Evolutionary conservation across 2,797 vertebrate species (phyloP), one percentile per base, ranked within the genome.

Genomic region (Eremophila alpestris): DNA sequence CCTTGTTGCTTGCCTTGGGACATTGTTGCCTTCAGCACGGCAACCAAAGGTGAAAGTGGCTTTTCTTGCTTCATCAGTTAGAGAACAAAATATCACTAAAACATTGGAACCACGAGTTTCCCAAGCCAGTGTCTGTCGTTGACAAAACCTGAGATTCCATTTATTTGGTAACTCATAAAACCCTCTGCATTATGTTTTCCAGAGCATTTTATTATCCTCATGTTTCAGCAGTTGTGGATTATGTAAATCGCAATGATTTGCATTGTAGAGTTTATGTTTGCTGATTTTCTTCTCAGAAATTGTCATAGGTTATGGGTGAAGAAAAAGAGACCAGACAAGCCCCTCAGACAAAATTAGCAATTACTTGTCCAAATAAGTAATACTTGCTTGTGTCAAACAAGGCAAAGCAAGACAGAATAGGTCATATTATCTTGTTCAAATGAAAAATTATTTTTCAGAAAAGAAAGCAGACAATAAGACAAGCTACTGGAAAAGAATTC

Each of bases 221-320:
- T n/a, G 14, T 83, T 89, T 80, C 79, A 68, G 40, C 40, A 64
- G 36, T 18, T 55, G 62, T 24, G 24, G 38, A 58, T 81, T 78
- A 91, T 1, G 6, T 51, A 91, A 86, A 87, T 58, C 17, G 9
- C 6, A 20, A 38, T 23, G 75, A 91, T 81, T 95, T 91, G 46
- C 58, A 55, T 23, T 75, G n/a, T 24, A 55, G 58, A 68, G 16
- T 54, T 86, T 60, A n/a, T 15, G 16, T 45, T 65, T 77, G 46
- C 22, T 64, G 56, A 83, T 73, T 86, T 80, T 85, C 52, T 77
- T 89, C 67, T 85, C 58, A 88, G 40, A 90, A 93, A 81, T 49
- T 70, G 46, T 77, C 54, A 54, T 18, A 78, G n/a, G 38, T 90
- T 87, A 58, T 24, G 20, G 16, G 30, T 23, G 27, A 87, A 64